Conservation (phyloP, 2,888 invertebrate species). For the Lepidochitona cinerea region DNA sequence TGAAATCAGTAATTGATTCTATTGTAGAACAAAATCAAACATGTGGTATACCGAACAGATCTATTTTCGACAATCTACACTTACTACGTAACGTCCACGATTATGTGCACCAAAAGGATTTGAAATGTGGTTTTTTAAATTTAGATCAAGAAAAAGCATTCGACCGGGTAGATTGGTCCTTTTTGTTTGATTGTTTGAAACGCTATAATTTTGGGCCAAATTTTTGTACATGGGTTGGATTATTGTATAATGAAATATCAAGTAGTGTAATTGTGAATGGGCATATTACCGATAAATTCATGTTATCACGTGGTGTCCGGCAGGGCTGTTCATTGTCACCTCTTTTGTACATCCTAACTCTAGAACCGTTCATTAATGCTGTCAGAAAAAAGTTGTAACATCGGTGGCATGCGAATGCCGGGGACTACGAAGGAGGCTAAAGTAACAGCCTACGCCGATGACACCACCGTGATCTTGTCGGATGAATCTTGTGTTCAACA, state of each 20-base stretch:
- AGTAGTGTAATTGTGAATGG: neutral
- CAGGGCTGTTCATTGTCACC: conserved; percentile 9
- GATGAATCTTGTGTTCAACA: conserved; percentile 5
- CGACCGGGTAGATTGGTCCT: conserved; percentile 34
- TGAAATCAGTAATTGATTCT: conserved; percentile 24
- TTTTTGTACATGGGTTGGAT: conserved; percentile 2
- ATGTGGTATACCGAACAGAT: conserved; percentile 31
- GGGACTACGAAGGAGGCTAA: conserved; percentile 7
- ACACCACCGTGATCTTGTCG: conserved; percentile 11
- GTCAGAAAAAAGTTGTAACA: neutral
- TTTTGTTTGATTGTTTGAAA: conserved; percentile 29
- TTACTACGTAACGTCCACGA: conserved; percentile 30
- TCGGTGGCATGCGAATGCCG: conserved; percentile 20
- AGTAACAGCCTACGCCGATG: conserved; percentile 17
- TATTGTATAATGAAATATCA: conserved; percentile 24
- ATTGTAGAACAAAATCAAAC: conserved; percentile 36
- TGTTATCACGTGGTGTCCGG: conserved; percentile 5
- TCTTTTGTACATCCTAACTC: too few relatives aligned
- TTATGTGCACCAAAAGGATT: conserved; percentile 35
- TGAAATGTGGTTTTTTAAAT: conserved; percentile 26
- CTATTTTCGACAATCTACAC: conserved; percentile 38
- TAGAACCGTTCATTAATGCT: too few relatives aligned
- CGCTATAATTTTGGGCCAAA: conserved; percentile 23
- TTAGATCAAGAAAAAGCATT: conserved; percentile 46
- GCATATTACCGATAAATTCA: neutral